A percentile compares a stretch with the other conserved stretches of the same genome.
phyloP scores from a whole-genome alignment of 2,113 vertebrate species.

The Neogobius melanostomus region DNA sequence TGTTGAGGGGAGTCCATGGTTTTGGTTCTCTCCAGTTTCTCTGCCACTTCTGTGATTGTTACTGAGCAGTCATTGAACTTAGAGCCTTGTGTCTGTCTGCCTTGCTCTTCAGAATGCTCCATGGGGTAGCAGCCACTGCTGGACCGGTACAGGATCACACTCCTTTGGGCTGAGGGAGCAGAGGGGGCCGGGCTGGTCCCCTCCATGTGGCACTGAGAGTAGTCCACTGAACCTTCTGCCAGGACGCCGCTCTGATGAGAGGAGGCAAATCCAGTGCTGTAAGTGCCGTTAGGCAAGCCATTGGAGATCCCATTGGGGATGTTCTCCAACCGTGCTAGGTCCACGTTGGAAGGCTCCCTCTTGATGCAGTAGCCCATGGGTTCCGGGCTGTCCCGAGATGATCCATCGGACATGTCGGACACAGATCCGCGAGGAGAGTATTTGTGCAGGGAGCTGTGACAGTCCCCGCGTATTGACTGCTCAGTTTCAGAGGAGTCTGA shows the following conservation, averaged over 20 bases:
- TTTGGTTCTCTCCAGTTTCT: constrained; percentile 73
- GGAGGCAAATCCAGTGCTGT: constrained; percentile 53
- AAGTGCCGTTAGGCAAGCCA: constrained; percentile 41
- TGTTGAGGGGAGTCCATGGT: constrained; percentile 66
- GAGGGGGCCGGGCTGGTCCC: constrained; percentile 46
- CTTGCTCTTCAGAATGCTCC: constrained; percentile 64
- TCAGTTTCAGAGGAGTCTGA: constrained; percentile 83
- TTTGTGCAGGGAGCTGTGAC: constrained; percentile 66
- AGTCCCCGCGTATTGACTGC: constrained; percentile 69
- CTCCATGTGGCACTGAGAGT: constrained; percentile 43
- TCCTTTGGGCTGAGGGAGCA: constrained; percentile 67
- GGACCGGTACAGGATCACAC: constrained; percentile 76
- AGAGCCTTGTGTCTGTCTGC: constrained; percentile 32
- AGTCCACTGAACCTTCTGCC: constrained; percentile 57
- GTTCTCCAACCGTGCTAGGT: constrained; percentile 60
- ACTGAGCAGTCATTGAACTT: constrained; percentile 62
- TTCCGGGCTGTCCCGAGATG: constrained; percentile 80
- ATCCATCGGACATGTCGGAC: constrained; percentile 82
- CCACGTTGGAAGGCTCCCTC: constrained; percentile 64
- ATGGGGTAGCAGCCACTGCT: constrained; percentile 73
- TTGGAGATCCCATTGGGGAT: constrained; percentile 45
- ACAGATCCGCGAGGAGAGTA: constrained; percentile 79
- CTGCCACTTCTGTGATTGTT: constrained; percentile 73
- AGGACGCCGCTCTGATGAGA: constrained; percentile 49
- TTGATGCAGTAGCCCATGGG: constrained; percentile 71